A percentile compares a stretch with the other conserved stretches of the same genome.
These are phyloP conservation scores for Eulimnadia texana DNA, from an alignment of 1,140 invertebrate species.

Conservation along the genomic window DNA sequence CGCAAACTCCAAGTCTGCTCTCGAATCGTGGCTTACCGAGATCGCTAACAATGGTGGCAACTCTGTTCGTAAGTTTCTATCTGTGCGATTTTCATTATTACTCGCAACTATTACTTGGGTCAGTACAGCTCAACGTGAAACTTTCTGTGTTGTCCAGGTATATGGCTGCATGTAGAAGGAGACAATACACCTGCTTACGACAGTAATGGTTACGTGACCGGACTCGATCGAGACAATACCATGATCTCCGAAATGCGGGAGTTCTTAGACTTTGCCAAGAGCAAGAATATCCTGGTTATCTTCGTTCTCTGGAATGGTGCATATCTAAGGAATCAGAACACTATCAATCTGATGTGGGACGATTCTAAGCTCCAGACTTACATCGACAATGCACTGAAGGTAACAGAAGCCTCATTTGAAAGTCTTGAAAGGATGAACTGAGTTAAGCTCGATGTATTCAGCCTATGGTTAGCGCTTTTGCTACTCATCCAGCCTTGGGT, in stretches of 20 bases:
- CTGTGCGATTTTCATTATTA: too few relatives aligned
- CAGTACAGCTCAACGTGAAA: too few relatives aligned
- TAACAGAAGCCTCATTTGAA: too few relatives aligned
- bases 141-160: too few relatives aligned
- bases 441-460: slow-evolving; percentile 22
- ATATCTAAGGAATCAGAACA: slow-evolving; percentile 24
- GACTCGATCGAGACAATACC: slow-evolving; percentile 18
- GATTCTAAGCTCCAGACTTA: slow-evolving; percentile 29
- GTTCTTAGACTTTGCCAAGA: slow-evolving; percentile 22
- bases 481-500: slow-evolving; percentile 27
- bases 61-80: slow-evolving; percentile 29
- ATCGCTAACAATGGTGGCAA: slow-evolving; percentile 30
- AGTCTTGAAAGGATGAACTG: too few relatives aligned
- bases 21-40: slow-evolving; percentile 27
- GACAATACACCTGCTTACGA: slow-evolving; percentile 24
- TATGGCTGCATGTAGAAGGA: slow-evolving; percentile 33
- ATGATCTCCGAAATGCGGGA: slow-evolving; percentile 19
- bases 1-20: slow-evolving; percentile 15
- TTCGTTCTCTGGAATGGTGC: slow-evolving; percentile 32
- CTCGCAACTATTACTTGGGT: too few relatives aligned
- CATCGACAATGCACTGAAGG: slow-evolving; percentile 29
- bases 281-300: slow-evolving; percentile 28
- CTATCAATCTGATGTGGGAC: slow-evolving; percentile 28
- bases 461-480: slow-evolving; percentile 24
- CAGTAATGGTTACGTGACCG: slow-evolving; percentile 20